A percentile compares a stretch with the other conserved stretches of the same genome.
Evolutionary conservation across 2,113 vertebrate genomes (phyloP).

Genomic region (Phylloscopus trochiloides): DNA sequence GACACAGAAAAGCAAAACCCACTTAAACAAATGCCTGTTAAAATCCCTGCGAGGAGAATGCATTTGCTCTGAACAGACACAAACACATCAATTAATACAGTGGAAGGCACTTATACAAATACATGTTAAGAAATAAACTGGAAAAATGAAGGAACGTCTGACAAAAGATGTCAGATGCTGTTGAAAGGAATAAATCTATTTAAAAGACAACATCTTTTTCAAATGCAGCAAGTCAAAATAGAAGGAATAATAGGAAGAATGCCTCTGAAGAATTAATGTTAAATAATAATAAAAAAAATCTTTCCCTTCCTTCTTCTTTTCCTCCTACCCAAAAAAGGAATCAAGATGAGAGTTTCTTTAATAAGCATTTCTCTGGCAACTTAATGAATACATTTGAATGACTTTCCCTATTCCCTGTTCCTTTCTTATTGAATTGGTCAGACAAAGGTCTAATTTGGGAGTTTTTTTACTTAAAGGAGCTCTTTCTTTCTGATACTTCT

Average conservation of each 20-base stretch:
- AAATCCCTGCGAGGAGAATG: constrained; percentile 59
- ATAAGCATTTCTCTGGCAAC: constrained; percentile 50
- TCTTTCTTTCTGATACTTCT: constrained; percentile 59
- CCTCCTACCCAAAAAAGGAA: background rate
- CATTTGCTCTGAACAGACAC: constrained; percentile 65
- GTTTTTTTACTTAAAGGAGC: constrained; percentile 55
- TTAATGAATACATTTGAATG: constrained; percentile 61
- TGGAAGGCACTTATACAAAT: constrained; percentile 78
- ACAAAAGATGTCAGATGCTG: constrained; percentile 59
- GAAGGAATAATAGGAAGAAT: constrained; percentile 44
- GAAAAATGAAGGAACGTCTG: constrained; percentile 57
- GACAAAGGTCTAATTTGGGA: constrained; percentile 58
- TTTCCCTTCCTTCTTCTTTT: background rate
- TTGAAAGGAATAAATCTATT: constrained; percentile 45
- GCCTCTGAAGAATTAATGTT: constrained; percentile 50
- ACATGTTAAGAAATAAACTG: constrained; percentile 67
- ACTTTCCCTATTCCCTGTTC: constrained; percentile 49
- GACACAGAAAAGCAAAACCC: constrained; percentile 65
- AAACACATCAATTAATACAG: constrained; percentile 78
- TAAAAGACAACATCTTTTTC: constrained; percentile 53
- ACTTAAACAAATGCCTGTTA: constrained; percentile 72
- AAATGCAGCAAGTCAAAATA: constrained; percentile 61
- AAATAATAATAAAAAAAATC: background rate
- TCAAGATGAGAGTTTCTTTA: constrained; percentile 47
- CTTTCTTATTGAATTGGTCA: constrained; percentile 61